Evolutionary conservation across 2,113 vertebrate genomes (phyloP).

Genomic region (Vulpes vulpes): DNA sequence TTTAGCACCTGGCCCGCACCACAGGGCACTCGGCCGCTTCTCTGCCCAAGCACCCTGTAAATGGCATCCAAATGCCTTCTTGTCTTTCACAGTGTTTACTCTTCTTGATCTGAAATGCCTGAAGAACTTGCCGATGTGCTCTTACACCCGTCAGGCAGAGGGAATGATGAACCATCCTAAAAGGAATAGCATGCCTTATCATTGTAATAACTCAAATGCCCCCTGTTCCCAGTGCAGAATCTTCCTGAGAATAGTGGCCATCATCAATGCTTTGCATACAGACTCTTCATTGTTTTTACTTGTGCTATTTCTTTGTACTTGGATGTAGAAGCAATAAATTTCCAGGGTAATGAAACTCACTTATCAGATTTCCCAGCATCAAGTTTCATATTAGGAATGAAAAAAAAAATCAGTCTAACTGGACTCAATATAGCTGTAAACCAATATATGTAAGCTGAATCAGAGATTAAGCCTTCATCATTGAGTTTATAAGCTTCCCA

Average conservation of each 20-base stretch:
- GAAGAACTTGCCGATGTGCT: not conserved
- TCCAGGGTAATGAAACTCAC: slow-evolving; percentile 91
- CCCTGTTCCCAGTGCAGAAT: slow-evolving; percentile 60
- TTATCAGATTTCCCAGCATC: slow-evolving; percentile 91
- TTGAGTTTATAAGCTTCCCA: slow-evolving; percentile 65
- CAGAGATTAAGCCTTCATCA: slow-evolving; percentile 82
- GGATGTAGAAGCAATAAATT: slow-evolving; percentile 90
- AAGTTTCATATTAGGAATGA: slow-evolving; percentile 89
- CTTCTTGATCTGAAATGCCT: slow-evolving; percentile 54
- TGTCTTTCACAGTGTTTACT: not conserved
- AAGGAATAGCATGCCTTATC: slow-evolving; percentile 58
- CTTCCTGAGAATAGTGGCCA: slow-evolving; percentile 82
- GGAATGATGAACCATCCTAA: slow-evolving; percentile 55
- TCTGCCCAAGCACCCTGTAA: not conserved
- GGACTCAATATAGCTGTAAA: slow-evolving; percentile 85
- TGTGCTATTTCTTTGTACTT: slow-evolving; percentile 87
- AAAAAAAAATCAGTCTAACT: slow-evolving; percentile 84
- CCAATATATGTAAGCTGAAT: slow-evolving; percentile 85
- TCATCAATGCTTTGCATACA: slow-evolving; percentile 85
- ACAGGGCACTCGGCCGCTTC: accelerated
- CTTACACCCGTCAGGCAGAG: slow-evolving; percentile 38
- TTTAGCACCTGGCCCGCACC: accelerated
- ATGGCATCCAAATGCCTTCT: not conserved
- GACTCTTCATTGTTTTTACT: slow-evolving; percentile 88
- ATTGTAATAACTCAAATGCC: slow-evolving; percentile 70